Conservation (phyloP, 2,113 vertebrate species). For the Emydocephalus ijimae region DNA sequence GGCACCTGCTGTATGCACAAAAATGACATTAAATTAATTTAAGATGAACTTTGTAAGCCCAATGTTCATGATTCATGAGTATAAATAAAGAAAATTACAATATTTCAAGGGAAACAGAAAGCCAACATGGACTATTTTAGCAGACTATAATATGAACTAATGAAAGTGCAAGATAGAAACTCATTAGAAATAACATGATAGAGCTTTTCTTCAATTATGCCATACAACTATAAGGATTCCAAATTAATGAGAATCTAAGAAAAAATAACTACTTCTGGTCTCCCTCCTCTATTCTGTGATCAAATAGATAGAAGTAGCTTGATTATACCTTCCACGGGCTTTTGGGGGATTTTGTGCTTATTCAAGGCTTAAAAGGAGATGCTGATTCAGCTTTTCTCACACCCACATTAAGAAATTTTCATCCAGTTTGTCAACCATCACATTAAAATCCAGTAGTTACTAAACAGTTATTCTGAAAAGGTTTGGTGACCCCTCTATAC, state of each 20-base stretch:
- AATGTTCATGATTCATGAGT: no score
- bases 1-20: constrained; percentile 13
- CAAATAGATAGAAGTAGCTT: neutral
- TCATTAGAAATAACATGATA: neutral
- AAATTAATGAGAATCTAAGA: neutral
- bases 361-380: neutral
- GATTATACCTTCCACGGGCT: neutral
- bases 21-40: constrained; percentile 27
- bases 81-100: no score
- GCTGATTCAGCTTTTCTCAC: neutral
- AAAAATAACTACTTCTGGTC: neutral
- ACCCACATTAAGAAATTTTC: neutral
- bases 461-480: neutral
- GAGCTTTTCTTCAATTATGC: neutral
- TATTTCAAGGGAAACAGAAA: no score
- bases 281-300: neutral
- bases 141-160: constrained; percentile 1
- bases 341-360: neutral
- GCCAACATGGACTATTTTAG: no score
- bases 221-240: neutral
- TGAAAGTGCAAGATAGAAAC: neutral
- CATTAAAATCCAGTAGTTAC: neutral
- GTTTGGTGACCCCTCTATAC: neutral
- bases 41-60: no score
- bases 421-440: neutral